Base-by-base conservation (phyloP, 2,797 vertebrate species). In the Rhincodon typus region DNA sequence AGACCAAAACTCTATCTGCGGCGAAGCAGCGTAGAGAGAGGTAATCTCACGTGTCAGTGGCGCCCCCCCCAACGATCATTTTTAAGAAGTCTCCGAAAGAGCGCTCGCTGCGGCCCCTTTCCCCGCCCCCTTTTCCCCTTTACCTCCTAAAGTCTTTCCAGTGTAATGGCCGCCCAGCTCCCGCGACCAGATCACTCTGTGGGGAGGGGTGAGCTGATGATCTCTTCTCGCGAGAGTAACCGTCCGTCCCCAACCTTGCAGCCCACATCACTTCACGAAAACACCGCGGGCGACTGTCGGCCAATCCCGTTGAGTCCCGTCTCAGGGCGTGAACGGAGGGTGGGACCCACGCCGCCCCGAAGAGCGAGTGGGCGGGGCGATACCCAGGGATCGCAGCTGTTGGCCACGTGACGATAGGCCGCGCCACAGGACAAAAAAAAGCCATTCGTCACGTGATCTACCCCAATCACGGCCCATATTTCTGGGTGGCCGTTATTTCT, bases 71-170 rank as follows among this genome's bases (percentile, higher is more conserved):
- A 62, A 10, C 57, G 10, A 62, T 62, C 57, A 10, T 62, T 10
- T 62, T 62, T 62, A 62, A 12, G 57, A 1, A 30, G 15, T 91
- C 57, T 15, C 30, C 66, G 0, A 66, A 42, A 7, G n/a, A 23
- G 23, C 21, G 7, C 34, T 23, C 19, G 62, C 30, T 12, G 12
- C 15, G 1, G 27, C 27, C 86, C 2, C 57, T 57, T 34, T 25
- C 84, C 79, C 79, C 38, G 19, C 86, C 86, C 87, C 87, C 23
- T 12, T 53, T 53, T 30, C 27, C 38, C 12, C 62, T 34, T 62
- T 69, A 93, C 90, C 90, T 93, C 62, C n/a, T 67, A 67, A 38
- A 93, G 62, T 93, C 88, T 91, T 91, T 12, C 90, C 90, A 93
- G n/a, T 21, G 90, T 69, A 69, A 93, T 93, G 66, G 90, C 90